These are phyloP conservation scores for Pyrochroa serraticornis DNA, from an alignment of 2,888 invertebrate species.

Conservation along the genomic window DNA sequence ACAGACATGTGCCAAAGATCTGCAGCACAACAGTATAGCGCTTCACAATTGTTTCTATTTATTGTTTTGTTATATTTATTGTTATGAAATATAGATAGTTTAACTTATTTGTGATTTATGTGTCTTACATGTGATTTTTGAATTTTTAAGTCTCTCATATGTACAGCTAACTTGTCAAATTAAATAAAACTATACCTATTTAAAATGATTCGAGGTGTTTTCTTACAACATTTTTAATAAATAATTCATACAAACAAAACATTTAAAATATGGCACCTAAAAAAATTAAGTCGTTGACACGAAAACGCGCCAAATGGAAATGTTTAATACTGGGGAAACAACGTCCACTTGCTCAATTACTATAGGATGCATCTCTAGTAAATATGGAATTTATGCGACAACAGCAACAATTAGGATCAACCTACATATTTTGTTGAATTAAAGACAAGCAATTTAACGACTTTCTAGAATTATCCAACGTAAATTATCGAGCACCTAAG, in stretches of 20 bases:
- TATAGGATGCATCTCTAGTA: too few relatives aligned
- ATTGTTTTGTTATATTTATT: slow-evolving; percentile 13
- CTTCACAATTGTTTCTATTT: slow-evolving; percentile 6
- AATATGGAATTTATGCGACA: too few relatives aligned
- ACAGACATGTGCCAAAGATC: slow-evolving; percentile 22
- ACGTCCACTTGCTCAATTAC: too few relatives aligned
- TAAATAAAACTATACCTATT: slow-evolving; percentile 5
- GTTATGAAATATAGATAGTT: slow-evolving; percentile 25
- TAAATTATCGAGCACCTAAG: slow-evolving; percentile 33
- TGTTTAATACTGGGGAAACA: too few relatives aligned
- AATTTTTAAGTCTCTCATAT: slow-evolving; percentile 13
- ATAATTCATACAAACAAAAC: too few relatives aligned
- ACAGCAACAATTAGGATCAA: too few relatives aligned
- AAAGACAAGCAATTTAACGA: not conserved
- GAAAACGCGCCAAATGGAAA: too few relatives aligned
- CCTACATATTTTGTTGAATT: not conserved
- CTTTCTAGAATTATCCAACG: not conserved
- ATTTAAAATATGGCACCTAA: too few relatives aligned
- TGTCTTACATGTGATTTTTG: slow-evolving; percentile 18
- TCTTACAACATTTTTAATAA: not conserved
- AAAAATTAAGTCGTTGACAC: too few relatives aligned
- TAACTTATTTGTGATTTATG: slow-evolving; percentile 26
- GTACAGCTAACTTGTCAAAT: slow-evolving; percentile 20
- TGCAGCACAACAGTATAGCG: slow-evolving; percentile 11
- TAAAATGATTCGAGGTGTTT: not conserved